A percentile compares a stretch with the other conserved stretches of the same genome.
phyloP scores from a whole-genome alignment of 2,888 invertebrate genomes.

The Theristus sp. region DNA sequence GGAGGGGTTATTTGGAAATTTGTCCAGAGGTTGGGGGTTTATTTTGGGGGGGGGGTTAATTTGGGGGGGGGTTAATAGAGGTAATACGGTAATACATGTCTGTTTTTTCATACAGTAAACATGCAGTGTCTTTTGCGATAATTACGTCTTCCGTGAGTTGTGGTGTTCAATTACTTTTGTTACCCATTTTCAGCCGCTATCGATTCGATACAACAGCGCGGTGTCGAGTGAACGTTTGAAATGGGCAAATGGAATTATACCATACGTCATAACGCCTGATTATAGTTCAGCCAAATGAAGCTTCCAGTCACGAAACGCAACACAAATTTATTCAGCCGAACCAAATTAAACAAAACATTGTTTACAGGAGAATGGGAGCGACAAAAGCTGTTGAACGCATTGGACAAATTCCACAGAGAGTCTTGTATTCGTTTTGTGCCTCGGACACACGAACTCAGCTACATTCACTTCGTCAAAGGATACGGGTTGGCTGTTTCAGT shows the following conservation, averaged over 20 bases:
- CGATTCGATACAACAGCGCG: constrained; percentile 20
- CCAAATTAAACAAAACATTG: neutral
- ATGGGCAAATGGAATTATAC: constrained; percentile 22
- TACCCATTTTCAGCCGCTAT: constrained; percentile 14
- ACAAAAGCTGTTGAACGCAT: constrained; percentile 19
- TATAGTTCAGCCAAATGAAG: no score
- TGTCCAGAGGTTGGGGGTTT: no score
- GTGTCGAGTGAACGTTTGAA: constrained; percentile 21
- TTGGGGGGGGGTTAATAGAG: no score
- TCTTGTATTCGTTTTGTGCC: constrained; percentile 30
- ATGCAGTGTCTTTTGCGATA: no score
- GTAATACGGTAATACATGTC: no score
- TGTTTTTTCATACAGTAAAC: no score
- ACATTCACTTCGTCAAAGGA: constrained; percentile 26
- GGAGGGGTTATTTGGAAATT: no score
- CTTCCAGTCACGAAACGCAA: no score
- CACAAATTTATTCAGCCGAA: no score
- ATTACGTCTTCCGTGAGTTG: no score
- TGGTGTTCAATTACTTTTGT: no score
- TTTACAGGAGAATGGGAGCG: constrained; percentile 18
- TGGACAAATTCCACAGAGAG: constrained; percentile 21
- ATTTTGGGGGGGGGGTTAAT: no score
- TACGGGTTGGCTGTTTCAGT: constrained; percentile 15
- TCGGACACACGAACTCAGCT: constrained; percentile 24
- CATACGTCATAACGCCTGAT: constrained; percentile 20